Evolutionary conservation across 2,797 vertebrate genomes (phyloP).

Genomic region (Lophius americanus): DNA sequence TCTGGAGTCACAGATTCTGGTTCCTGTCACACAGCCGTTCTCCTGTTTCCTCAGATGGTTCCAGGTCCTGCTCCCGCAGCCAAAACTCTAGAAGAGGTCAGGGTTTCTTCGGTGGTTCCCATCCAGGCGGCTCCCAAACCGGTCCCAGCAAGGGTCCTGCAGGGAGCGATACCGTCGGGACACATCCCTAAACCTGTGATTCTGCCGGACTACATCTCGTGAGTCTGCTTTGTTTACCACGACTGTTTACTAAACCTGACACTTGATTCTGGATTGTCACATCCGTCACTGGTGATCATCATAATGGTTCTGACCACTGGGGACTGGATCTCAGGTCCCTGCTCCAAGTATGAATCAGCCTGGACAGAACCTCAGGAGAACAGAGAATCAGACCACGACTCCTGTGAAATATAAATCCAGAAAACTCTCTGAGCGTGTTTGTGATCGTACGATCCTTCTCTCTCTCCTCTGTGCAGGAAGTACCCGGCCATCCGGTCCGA

Average conservation of each 20-base stretch:
- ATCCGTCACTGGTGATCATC: no score
- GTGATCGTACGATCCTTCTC: neutral
- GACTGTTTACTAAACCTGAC: no score
- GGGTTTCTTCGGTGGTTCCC: constrained; percentile 52
- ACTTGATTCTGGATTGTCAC: no score
- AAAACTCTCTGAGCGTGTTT: no score
- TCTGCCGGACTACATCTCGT: constrained; percentile 95
- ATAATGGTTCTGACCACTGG: no score
- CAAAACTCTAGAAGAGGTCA: constrained; percentile 49
- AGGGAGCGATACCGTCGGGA: constrained; percentile 91
- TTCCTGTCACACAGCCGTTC: neutral
- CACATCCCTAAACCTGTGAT: constrained; percentile 95
- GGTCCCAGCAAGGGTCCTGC: constrained; percentile 70
- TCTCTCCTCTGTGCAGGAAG: constrained; percentile 80
- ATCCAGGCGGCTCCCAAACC: constrained; percentile 38
- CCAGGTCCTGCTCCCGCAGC: constrained; percentile 33
- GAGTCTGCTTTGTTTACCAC: constrained; percentile 62
- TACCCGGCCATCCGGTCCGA: constrained; percentile 88
- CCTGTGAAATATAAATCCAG: no score
- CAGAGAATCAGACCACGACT: no score
- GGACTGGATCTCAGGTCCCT: no score
- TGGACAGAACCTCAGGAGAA: no score
- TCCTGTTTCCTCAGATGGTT: constrained; percentile 41
- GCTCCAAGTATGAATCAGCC: no score
- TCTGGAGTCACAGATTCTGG: no score